Evolutionary conservation across 2,797 vertebrate species (phyloP).

Genomic region (Sciurus vulgaris): DNA sequence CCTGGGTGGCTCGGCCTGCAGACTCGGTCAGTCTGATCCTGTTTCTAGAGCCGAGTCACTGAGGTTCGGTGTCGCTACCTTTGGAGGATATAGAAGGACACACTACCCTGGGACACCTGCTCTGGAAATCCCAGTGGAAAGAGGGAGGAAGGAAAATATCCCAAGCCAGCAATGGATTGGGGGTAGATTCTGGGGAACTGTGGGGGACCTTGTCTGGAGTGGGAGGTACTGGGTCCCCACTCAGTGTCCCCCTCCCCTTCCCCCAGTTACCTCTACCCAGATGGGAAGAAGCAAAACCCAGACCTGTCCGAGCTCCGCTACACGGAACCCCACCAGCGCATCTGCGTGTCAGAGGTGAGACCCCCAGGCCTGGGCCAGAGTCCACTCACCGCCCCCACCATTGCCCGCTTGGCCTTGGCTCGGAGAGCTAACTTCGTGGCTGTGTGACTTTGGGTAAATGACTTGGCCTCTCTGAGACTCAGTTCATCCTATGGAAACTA

Average conservation of each 20-base stretch:
- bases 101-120: not conserved
- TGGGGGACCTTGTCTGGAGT: too few relatives aligned
- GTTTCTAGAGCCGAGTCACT: not conserved
- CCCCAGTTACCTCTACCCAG: slow-evolving; percentile 92
- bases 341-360: slow-evolving; percentile 91
- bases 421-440: not conserved
- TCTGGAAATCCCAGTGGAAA: not conserved
- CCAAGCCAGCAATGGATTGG: not conserved
- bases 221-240: rapidly evolving
- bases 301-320: slow-evolving; percentile 88
- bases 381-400: rapidly evolving
- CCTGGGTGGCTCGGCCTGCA: not conserved
- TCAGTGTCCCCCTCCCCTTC: not conserved
- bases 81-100: not conserved
- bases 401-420: not conserved
- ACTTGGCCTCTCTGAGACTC: slow-evolving; percentile 4
- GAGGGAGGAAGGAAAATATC: not conserved
- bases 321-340: slow-evolving; percentile 81
- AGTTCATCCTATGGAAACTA: not conserved
- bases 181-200: not conserved
- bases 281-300: slow-evolving; percentile 92
- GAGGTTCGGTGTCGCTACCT: not conserved
- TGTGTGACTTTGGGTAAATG: not conserved
- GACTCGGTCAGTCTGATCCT: not conserved
- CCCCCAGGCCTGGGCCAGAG: rapidly evolving